Percentiles rank a stretch among this genome's conserved stretches.
phyloP scores from a whole-genome alignment of 2,797 vertebrate species.

The Carapus acus region DNA sequence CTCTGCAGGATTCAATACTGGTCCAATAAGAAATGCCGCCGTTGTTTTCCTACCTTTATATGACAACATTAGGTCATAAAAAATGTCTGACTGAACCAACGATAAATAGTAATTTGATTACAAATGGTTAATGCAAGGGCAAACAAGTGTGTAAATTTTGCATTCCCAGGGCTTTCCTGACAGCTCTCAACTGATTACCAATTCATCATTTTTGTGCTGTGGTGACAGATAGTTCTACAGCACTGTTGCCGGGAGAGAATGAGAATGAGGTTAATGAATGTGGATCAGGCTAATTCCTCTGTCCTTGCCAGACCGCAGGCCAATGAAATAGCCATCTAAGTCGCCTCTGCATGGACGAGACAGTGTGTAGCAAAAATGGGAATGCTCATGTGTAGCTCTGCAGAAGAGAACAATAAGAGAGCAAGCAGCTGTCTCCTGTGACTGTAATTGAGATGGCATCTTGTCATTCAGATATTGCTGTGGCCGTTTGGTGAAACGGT shows the following conservation, averaged over 20 bases:
- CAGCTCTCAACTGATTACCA: constrained; percentile 76
- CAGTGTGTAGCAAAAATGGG: constrained; percentile 54
- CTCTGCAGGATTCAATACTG: constrained; percentile 30
- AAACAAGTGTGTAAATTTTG: constrained; percentile 72
- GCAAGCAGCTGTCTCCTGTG: constrained; percentile 34
- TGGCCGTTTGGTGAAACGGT: constrained; percentile 14
- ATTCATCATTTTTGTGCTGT: constrained; percentile 74
- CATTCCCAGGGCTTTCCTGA: constrained; percentile 72
- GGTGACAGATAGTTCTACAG: constrained; percentile 66
- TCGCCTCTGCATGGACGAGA: constrained; percentile 47
- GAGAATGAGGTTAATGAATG: constrained; percentile 77
- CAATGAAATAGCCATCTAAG: constrained; percentile 62
- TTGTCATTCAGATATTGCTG: constrained; percentile 40
- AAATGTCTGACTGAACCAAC: constrained; percentile 57
- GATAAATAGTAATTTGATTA: constrained; percentile 76
- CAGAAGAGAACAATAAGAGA: constrained; percentile 34
- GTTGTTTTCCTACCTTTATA: constrained; percentile 49
- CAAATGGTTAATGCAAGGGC: constrained; percentile 73
- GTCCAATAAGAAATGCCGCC: constrained; percentile 39
- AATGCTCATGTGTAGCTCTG: constrained; percentile 46
- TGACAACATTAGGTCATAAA: constrained; percentile 60
- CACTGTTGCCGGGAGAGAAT: constrained; percentile 69
- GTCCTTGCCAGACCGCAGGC: constrained; percentile 68
- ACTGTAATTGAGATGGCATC: constrained; percentile 41
- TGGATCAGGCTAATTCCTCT: constrained; percentile 74